Conservation (phyloP, 1,140 invertebrate genomes). For the Anastrepha ludens region DNA sequence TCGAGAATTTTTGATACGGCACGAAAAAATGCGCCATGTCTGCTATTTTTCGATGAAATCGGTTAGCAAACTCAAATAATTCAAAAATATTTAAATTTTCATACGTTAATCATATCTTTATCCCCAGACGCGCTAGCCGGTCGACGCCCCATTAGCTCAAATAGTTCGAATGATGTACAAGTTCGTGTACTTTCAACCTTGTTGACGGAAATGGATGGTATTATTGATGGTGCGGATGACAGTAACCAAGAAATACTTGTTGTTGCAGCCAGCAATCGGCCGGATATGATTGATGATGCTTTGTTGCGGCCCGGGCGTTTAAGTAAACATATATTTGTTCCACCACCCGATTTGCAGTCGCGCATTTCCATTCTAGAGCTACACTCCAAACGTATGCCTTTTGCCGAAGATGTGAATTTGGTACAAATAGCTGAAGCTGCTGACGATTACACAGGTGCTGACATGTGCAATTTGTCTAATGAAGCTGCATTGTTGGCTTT, state of each 20-base stretch:
- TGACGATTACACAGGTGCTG: conserved; percentile 85
- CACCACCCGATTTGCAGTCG: conserved; percentile 80
- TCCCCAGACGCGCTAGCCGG: conserved; percentile 79
- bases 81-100: conserved; percentile 1
- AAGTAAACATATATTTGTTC: conserved; percentile 85
- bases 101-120: conserved; percentile 11
- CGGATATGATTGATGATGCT: conserved; percentile 86
- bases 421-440: conserved; percentile 78
- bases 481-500: conserved; percentile 83
- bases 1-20: conserved; percentile 81
- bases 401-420: conserved; percentile 78
- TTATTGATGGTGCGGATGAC: conserved; percentile 65
- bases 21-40: conserved; percentile 79
- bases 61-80: conserved; percentile 66
- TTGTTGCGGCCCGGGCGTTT: conserved; percentile 85
- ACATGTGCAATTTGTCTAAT: conserved; percentile 82
- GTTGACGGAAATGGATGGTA: conserved; percentile 83
- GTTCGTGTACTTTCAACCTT: conserved; percentile 80
- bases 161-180: conserved; percentile 75
- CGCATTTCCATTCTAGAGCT: conserved; percentile 79
- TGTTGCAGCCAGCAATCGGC: conserved; percentile 86
- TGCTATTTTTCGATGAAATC: conserved; percentile 87
- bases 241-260: conserved; percentile 76
- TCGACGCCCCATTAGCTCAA: conserved; percentile 72
- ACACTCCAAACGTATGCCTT: conserved; percentile 79